Base-by-base conservation (phyloP, 2,888 invertebrate species). In the Eugnorisma glareosa region DNA sequence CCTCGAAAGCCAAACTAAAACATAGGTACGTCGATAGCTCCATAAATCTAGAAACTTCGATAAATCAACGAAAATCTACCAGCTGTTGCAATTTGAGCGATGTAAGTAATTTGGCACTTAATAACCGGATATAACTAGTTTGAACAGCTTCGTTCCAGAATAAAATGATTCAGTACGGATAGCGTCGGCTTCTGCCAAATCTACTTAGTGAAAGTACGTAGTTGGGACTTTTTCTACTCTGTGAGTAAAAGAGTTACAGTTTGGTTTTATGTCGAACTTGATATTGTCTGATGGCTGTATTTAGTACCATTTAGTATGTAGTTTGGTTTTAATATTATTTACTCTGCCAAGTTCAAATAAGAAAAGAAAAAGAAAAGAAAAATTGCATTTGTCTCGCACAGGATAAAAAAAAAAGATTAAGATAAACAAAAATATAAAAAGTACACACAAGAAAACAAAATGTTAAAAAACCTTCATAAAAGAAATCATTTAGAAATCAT, bases 121-220 rank as follows among this genome's bases (percentile, higher is more conserved):
- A 89, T 91, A 90, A 87, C 89, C 82, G 85, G 81, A 84, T 89
- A 73, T 83, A 89, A 86, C 89, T 79, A 78, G 87, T 84, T 84
- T 75, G 73, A 85, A 69, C 82, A 76, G 72, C 71, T 85, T 80
- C 77, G 77, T 80, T 81, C 75, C 79, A 84, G 79, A 79, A 77
- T 78, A 82, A 86, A 89, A 88, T 91, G 89, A 91, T 91, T 89
- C 86, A 89, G 86, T 87, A 73, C 78, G 79, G 83, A 82, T 84
- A 83, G 73, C 76, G 77, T 70, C 78, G 80, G 82, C 79, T 89
- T 88, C 83, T 92, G 92, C 93, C 92, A 93, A 93, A 94, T 93
- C 93, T 92, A 93, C 92, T 94, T 92, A 92, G 84, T 89, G 88
- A 90, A 90, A 91, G 91, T 92, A 89, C 92, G 92, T 89, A 89